Conservation (phyloP, 2,113 vertebrate genomes). For the Patagioenas fasciata region DNA sequence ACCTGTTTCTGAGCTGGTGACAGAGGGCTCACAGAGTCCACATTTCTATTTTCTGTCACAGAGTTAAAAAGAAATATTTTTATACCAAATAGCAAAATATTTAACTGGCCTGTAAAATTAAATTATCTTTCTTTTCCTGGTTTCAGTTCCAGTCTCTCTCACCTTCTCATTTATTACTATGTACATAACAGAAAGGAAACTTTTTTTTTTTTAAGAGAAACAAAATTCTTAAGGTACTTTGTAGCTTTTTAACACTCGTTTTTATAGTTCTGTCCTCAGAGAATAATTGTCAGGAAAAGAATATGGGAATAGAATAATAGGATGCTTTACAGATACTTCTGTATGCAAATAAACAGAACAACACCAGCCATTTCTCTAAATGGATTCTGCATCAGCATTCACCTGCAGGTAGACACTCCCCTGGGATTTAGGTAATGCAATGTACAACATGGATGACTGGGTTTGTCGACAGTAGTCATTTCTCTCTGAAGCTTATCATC, state of each 20-base stretch:
- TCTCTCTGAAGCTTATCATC: conserved; percentile 26
- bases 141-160: background rate
- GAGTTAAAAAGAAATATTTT: background rate
- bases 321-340: background rate
- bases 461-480: conserved; percentile 27
- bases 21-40: background rate
- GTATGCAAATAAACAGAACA: conserved; percentile 30
- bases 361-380: background rate
- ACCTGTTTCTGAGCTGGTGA: background rate
- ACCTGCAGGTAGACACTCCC: conserved; percentile 3
- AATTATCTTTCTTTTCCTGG: background rate
- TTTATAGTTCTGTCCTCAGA: background rate
- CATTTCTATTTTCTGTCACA: background rate
- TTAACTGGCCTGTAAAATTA: background rate
- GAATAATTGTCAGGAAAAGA: background rate
- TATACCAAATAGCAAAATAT: background rate
- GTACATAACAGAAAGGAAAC: background rate
- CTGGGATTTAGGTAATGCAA: conserved; percentile 13
- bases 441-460: conserved; percentile 38
- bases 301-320: background rate
- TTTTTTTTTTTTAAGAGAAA: background rate
- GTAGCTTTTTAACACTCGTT: background rate
- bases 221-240: background rate
- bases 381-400: conserved; percentile 22
- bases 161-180: background rate